Base-by-base conservation (phyloP, 1,140 invertebrate genomes). In the Drosophila micromelanica region DNA sequence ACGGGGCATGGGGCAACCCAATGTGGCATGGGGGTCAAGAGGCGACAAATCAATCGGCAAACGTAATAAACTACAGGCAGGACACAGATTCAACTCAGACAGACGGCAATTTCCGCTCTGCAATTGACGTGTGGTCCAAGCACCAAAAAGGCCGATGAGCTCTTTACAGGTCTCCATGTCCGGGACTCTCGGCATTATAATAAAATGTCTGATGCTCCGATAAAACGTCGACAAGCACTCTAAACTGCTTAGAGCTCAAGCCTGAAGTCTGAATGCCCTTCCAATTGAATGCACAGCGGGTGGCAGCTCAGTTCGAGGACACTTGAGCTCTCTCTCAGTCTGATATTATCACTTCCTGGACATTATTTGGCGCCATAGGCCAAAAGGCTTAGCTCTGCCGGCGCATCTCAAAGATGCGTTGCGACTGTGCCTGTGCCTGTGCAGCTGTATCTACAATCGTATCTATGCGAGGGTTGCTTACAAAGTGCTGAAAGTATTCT, bases 311-410 rank as follows among this genome's bases (percentile, higher is more conserved):
- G 70, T 60, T 49, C 48, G 69, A 81, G 69, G 23, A 60, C 65
- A 69, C 84, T 87, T 65, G 63, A 75, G 82, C 61, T 42, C 55
- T 35, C 61, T 37, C 55, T 35, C n/a, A n/a, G n/a, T n/a, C 64
- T 70, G 82, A 86, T 87, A 86, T 86, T 87, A 86, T 86, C 82
- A 82, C 84, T 86, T 87, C 81, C 82, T 86, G 75, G 82, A 87
- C 78, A 86, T 86, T 87, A 86, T 86, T 86, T 76, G 78, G 78
- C 68, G 82, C 84, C 82, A 76, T 82, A 82, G 82, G 82, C 82
- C 82, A 87, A 87, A 87, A 87, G 78, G 75, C 78, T 78, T 86
- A 81, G 67, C 77, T 51, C 49, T 46, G 79, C 65, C 45, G 70
- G 73, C 59, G 67, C 63, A 59, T 75, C 79, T 73, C 76, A 57